These are phyloP conservation scores for Pedicia rivosa DNA, from an alignment of 2,888 invertebrate species.

Conservation along the genomic window DNA sequence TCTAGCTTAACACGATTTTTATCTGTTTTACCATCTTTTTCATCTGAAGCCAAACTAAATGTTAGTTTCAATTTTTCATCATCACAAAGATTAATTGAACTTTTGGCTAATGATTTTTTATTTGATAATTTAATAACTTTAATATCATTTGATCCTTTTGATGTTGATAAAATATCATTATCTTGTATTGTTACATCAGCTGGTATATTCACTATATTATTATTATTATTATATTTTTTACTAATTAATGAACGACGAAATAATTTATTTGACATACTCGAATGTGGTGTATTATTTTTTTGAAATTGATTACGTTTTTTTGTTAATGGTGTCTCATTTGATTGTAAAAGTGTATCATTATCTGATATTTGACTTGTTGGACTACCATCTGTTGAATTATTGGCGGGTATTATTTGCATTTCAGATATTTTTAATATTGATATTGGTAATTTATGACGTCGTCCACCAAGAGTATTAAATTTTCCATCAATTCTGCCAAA, in stretches of 20 bases:
- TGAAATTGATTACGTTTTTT: constrained; percentile 5
- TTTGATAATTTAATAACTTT: not conserved
- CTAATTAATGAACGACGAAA: constrained; percentile 6
- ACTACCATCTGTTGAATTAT: not conserved
- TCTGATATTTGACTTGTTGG: too few species aligned
- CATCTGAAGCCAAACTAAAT: not conserved
- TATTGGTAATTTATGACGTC: constrained; percentile 1
- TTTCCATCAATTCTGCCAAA: constrained; percentile 8
- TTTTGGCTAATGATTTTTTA: constrained; percentile 4
- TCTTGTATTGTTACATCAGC: too few species aligned
- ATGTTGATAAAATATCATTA: not conserved
- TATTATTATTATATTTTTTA: not conserved
- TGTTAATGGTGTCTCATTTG: too few species aligned
- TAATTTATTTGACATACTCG: constrained; percentile 7
- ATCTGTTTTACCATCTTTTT: not conserved
- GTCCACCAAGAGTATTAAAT: constrained; percentile 6
- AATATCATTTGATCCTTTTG: not conserved
- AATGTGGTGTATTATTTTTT: constrained; percentile 3
- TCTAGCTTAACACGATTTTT: not conserved
- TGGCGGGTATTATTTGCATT: too few species aligned
- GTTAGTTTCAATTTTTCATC: constrained; percentile 4
- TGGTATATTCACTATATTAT: not conserved
- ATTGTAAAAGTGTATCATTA: too few species aligned
- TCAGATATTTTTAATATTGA: not conserved
- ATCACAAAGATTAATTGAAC: constrained; percentile 8